Percentiles rank a stretch among this genome's conserved stretches.
Evolutionary conservation across 2,797 vertebrate genomes (phyloP).

Genomic region (Pseudochaenichthys georgianus): DNA sequence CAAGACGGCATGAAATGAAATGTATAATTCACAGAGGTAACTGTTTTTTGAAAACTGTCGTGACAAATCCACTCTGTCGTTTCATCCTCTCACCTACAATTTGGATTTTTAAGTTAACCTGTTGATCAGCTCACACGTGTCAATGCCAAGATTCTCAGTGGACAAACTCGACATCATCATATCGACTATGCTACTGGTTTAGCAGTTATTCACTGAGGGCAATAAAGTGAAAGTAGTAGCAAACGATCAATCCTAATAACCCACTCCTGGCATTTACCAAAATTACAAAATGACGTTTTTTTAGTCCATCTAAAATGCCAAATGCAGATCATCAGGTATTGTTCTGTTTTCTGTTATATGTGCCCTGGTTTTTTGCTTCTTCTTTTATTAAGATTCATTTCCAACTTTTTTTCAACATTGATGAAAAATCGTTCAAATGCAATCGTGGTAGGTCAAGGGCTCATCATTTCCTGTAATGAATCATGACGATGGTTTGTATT

Average conservation of each 20-base stretch:
- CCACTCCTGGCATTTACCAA: conserved; percentile 64
- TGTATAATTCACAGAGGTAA: conserved; percentile 84
- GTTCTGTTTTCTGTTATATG: conserved; percentile 40
- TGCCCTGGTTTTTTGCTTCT: conserved; percentile 57
- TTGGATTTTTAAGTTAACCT: conserved; percentile 53
- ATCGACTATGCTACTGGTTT: conserved; percentile 62
- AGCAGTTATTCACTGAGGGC: conserved; percentile 74
- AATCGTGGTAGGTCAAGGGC: conserved; percentile 84
- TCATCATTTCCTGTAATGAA: conserved; percentile 78
- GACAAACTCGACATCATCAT: conserved; percentile 59
- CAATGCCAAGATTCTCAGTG: conserved; percentile 77
- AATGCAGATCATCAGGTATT: conserved; percentile 74
- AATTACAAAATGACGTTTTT: conserved; percentile 46
- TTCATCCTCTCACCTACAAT: conserved; percentile 60
- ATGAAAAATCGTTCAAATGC: conserved; percentile 74
- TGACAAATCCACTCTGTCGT: conserved; percentile 74
- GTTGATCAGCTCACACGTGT: conserved; percentile 62
- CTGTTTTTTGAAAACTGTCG: conserved; percentile 80
- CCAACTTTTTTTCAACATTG: conserved; percentile 44
- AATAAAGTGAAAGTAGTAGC: conserved; percentile 77
- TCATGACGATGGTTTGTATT: conserved; percentile 74
- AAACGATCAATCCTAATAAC: conserved; percentile 57
- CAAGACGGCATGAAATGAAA: conserved; percentile 84
- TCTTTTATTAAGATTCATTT: conserved; percentile 34
- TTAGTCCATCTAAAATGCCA: conserved; percentile 66